Evolutionary conservation across 2,113 vertebrate species (phyloP).

Genomic region (Hydropotes inermis): DNA sequence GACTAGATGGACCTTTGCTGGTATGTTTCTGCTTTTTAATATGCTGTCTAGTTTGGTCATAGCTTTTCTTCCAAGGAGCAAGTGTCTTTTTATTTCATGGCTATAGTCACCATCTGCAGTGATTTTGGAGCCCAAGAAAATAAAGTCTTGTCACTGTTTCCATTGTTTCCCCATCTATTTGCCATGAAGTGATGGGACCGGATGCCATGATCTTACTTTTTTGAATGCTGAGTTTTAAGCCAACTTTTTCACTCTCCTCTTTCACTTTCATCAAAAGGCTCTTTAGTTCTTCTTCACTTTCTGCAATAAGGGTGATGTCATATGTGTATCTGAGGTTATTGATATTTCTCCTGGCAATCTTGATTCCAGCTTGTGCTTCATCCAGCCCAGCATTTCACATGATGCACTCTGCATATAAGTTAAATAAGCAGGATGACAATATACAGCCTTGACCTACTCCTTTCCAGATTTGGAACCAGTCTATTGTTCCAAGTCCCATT

Average conservation of each 20-base stretch:
- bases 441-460: neutral
- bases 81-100: neutral
- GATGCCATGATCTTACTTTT: neutral
- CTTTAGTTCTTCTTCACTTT: neutral
- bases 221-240: neutral
- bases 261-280: neutral
- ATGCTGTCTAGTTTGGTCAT: neutral
- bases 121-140: neutral
- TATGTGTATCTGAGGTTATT: neutral
- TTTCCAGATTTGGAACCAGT: neutral
- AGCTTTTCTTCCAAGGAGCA: neutral
- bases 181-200: neutral
- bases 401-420: neutral
- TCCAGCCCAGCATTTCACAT: neutral
- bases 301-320: neutral
- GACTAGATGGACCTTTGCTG: neutral
- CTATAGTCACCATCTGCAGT: neutral
- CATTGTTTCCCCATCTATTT: neutral
- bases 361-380: neutral
- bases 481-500: neutral
- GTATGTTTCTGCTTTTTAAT: neutral
- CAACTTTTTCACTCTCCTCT: neutral
- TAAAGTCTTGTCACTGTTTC: neutral
- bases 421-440: neutral
- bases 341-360: neutral